Evolutionary conservation across 2,888 invertebrate species (phyloP).

Genomic region (Digitonthophagus gazella): DNA sequence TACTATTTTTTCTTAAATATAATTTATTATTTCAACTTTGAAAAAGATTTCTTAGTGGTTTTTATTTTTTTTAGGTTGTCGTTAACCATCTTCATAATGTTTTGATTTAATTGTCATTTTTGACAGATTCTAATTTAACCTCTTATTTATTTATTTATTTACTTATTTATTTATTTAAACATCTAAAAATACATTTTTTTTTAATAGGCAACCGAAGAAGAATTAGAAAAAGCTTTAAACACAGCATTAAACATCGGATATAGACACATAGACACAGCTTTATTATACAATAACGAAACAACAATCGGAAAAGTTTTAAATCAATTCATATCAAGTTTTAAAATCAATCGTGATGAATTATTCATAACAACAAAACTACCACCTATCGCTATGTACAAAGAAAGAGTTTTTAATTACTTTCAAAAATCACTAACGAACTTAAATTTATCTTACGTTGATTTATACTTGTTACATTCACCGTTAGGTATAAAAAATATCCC

Average conservation of each 20-base stretch:
- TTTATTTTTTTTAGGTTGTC: too few relatives aligned
- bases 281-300: conserved; percentile 72
- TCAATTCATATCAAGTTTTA: conserved; percentile 66
- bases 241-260: conserved; percentile 71
- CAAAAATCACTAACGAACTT: conserved; percentile 65
- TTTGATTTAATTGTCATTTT: too few relatives aligned
- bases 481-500: conserved; percentile 61
- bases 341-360: conserved; percentile 68
- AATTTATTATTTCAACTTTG: too few relatives aligned
- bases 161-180: background rate
- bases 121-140: too few relatives aligned
- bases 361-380: conserved; percentile 81
- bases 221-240: conserved; percentile 64
- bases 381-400: conserved; percentile 58
- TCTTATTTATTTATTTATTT: too few relatives aligned
- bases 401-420: conserved; percentile 61
- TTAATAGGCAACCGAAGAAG: conserved; percentile 61
- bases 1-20: too few relatives aligned
- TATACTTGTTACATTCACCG: conserved; percentile 77
- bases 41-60: too few relatives aligned
- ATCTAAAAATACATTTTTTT: too few relatives aligned
- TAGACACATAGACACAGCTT: conserved; percentile 77
- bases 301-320: conserved; percentile 69
- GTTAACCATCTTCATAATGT: too few relatives aligned
- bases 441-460: conserved; percentile 72